These are phyloP conservation scores for Parus major DNA, from an alignment of 2,113 vertebrate genomes.

Conservation along the genomic window DNA sequence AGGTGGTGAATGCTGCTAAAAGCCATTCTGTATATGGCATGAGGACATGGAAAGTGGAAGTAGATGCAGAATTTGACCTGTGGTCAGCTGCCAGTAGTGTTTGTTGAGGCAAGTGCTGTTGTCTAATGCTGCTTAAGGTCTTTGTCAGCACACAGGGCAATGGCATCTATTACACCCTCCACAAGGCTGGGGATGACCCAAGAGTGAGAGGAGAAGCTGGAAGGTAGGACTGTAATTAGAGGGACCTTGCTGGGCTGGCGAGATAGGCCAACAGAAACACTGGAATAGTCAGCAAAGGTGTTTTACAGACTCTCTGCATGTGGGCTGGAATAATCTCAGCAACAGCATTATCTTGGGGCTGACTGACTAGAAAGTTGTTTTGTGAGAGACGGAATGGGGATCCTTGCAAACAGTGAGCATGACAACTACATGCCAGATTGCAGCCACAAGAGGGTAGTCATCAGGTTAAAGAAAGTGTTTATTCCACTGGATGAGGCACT, in stretches of 20 bases:
- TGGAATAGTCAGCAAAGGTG: fast-evolving
- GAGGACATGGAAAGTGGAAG: not conserved
- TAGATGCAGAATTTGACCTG: not conserved
- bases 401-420: not conserved
- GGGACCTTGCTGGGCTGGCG: not conserved
- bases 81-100: not conserved
- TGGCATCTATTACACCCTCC: not conserved
- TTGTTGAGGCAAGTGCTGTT: not conserved
- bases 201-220: not conserved
- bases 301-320: fast-evolving
- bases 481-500: not conserved
- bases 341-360: not conserved
- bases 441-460: not conserved
- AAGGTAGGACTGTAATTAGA: not conserved
- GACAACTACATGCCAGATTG: fast-evolving
- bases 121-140: not conserved
- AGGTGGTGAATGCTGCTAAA: not conserved
- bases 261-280: not conserved
- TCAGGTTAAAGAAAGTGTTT: not conserved
- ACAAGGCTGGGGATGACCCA: not conserved
- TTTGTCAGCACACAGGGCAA: not conserved
- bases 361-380: fast-evolving
- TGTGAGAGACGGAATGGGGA: not conserved
- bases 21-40: not conserved
- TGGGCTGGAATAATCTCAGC: not conserved